Conservation (phyloP, 2,113 vertebrate genomes). For the Thamnaconus septentrionalis region DNA sequence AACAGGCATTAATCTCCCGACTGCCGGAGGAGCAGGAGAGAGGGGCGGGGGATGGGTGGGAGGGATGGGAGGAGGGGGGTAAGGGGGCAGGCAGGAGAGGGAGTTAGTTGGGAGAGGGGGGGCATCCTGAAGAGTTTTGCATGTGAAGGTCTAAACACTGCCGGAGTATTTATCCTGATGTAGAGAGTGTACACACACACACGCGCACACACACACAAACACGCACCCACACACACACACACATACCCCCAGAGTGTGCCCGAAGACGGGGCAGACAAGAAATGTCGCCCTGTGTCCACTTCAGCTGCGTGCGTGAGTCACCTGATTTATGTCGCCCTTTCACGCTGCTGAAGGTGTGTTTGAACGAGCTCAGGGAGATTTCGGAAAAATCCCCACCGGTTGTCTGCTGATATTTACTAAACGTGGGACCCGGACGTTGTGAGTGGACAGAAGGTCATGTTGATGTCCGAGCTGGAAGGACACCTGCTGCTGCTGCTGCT, state of each 20-base stretch:
- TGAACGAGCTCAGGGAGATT: slow-evolving; percentile 2
- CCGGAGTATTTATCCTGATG: slow-evolving; percentile 32
- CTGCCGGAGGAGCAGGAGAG: slow-evolving; percentile 30
- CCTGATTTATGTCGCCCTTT: neutral
- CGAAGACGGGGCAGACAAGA: too few species aligned
- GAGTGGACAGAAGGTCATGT: neutral
- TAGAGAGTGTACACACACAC: slow-evolving; percentile 6
- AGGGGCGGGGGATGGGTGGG: slow-evolving; percentile 12
- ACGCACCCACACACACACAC: too few species aligned
- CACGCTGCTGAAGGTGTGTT: slow-evolving; percentile 1
- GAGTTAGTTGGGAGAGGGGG: slow-evolving; percentile 3
- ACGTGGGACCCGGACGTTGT: neutral
- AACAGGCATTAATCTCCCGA: slow-evolving; percentile 54
- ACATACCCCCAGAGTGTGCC: too few species aligned
- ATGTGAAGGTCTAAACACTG: slow-evolving; percentile 49
- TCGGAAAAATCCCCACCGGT: slow-evolving; percentile 10
- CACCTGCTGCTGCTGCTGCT: neutral
- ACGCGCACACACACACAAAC: too few species aligned
- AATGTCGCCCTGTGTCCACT: neutral
- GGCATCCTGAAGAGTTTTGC: slow-evolving; percentile 31
- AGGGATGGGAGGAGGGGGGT: too few species aligned
- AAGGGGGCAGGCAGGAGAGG: slow-evolving; percentile 18
- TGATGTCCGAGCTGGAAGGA: neutral
- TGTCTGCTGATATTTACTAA: slow-evolving; percentile 16
- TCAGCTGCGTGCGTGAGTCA: neutral